Evolutionary conservation across 2,113 vertebrate species (phyloP).

Genomic region (Acanthisitta chloris): DNA sequence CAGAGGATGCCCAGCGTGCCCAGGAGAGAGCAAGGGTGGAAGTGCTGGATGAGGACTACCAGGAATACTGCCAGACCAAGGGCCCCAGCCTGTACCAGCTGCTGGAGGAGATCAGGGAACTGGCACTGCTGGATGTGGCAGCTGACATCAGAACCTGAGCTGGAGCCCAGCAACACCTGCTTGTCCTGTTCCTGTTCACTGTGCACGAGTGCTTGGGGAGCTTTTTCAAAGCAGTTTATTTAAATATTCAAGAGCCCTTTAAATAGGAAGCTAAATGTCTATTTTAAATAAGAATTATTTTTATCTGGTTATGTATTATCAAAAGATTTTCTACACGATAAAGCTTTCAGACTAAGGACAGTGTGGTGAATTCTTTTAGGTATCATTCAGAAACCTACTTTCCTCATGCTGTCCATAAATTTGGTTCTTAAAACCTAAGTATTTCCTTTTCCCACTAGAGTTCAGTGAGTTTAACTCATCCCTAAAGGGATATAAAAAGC

Average conservation of each 20-base stretch:
- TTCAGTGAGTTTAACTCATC: background rate
- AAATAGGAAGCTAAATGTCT: background rate
- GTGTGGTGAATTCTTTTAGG: background rate
- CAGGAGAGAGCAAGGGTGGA: slow-evolving; percentile 58
- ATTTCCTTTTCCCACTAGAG: background rate
- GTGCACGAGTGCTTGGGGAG: background rate
- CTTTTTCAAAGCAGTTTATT: background rate
- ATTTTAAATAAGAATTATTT: slow-evolving; percentile 43
- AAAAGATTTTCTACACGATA: slow-evolving; percentile 4
- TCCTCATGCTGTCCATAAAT: background rate
- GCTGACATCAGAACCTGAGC: slow-evolving; percentile 8
- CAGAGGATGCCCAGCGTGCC: slow-evolving; percentile 80
- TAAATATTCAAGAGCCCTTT: background rate
- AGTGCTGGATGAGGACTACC: slow-evolving; percentile 73
- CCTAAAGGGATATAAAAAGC: background rate
- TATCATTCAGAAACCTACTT: background rate
- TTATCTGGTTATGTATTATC: background rate
- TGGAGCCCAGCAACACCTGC: too few relatives aligned
- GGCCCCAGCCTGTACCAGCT: slow-evolving; percentile 83
- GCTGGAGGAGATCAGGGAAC: slow-evolving; percentile 90
- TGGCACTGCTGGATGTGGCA: slow-evolving; percentile 81
- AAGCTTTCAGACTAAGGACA: background rate
- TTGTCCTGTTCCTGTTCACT: background rate
- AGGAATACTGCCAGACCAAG: slow-evolving; percentile 85
- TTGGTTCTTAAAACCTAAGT: background rate